Evolutionary conservation across 2,113 vertebrate genomes (phyloP), one percentile per base, ranked within the genome.

Genomic region (Delphinus delphis): DNA sequence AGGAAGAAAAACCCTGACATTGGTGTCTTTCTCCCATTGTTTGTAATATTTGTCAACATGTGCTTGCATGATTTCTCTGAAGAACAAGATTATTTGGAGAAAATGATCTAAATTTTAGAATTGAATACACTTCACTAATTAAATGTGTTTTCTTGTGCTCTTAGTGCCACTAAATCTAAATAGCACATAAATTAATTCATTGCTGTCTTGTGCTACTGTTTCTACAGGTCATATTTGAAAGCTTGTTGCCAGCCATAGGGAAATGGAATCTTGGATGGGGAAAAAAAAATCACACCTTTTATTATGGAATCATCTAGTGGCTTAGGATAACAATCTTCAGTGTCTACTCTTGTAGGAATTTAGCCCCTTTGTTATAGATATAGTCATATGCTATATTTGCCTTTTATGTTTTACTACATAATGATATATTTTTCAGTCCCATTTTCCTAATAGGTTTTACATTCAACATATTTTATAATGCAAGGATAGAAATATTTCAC

Each of bases 61-160:
- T 58, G 38, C 62, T 94, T 95, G 33, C 28, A 67, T 88, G 50
- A 65, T 94, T 93, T 65, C 63, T 94, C 9, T 93, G 73, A 90
- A 97, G 33, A 92, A 70, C 18, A 92, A 94, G 63, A n/a, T 65
- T 94, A 93, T 94, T 97, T 95, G n/a, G 70, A 84, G 41, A 96
- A 97, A 95, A 55, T 73, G 41, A 95, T 96, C 63, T 95, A 55
- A 85, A 90, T 97, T 95, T 97, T 97, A 93, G 38, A 92, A 80
- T 25, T 93, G 13, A 93, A 97, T 92, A 79, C 76, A 81, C 26
- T 82, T 55, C 55, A 76, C 41, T 96, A 90, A 92, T 96, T 97
- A 94, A 96, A 93, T 94, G 25, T 83, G 41, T 71, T 50, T 70
- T 73, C 47, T 82, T 85, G 41, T 77, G 58, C 73, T 84, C 68